Conservation (phyloP, 2,797 vertebrate species). For the Pantherophis vulpinus region DNA sequence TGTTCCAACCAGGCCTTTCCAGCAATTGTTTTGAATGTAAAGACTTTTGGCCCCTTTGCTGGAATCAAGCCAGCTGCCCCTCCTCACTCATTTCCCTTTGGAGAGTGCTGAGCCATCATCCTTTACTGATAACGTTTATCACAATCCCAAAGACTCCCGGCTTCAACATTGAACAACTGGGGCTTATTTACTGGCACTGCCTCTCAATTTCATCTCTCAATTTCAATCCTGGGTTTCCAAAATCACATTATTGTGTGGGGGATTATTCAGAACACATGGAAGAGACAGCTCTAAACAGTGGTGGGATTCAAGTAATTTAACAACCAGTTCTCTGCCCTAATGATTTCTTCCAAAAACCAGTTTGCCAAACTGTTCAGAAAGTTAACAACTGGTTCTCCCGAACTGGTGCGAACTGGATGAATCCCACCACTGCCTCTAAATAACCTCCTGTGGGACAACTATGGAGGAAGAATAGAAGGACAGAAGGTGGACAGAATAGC, state of each 20-base stretch:
- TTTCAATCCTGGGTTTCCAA: not conserved
- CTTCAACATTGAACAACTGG: not conserved
- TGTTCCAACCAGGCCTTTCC: constrained; percentile 63
- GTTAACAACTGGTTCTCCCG: too few species aligned
- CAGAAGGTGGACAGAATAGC: too few species aligned
- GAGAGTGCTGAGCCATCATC: not conserved
- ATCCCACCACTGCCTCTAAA: not conserved
- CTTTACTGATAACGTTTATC: not conserved
- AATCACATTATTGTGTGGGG: not conserved
- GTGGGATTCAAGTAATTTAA: too few species aligned
- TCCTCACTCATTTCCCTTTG: constrained; percentile 40
- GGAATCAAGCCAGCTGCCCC: constrained; percentile 33
- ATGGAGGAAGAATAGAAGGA: not conserved
- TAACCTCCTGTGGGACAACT: not conserved
- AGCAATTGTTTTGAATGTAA: constrained; percentile 68
- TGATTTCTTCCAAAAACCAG: too few species aligned
- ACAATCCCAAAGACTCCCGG: not conserved
- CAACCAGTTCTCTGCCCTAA: too few species aligned
- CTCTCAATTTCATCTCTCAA: not conserved
- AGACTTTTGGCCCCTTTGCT: constrained; percentile 5
- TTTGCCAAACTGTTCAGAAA: too few species aligned
- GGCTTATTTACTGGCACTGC: not conserved
- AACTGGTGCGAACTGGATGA: too few species aligned
- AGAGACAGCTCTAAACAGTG: not conserved
- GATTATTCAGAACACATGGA: not conserved